Percentiles rank a stretch among this genome's conserved stretches.
Conservation (phyloP, 1,140 invertebrate species). For the Anthonomus grandis region DNA sequence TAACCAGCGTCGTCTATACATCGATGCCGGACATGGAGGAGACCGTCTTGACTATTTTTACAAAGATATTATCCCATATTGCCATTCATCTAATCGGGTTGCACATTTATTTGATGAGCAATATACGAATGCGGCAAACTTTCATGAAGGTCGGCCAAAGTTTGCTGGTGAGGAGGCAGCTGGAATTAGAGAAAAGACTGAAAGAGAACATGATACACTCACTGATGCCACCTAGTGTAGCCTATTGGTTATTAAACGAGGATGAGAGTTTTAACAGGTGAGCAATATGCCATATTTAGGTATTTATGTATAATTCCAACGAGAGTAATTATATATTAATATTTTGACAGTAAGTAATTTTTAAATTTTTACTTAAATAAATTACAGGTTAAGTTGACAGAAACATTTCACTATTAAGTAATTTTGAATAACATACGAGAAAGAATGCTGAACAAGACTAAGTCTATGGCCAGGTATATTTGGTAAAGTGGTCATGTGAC, state of each 20-base stretch:
- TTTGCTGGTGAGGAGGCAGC: slow-evolving; percentile 76
- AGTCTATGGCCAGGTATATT: too few relatives aligned
- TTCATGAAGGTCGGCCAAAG: slow-evolving; percentile 97
- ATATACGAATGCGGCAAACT: slow-evolving; percentile 87
- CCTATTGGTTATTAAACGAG: slow-evolving; percentile 72
- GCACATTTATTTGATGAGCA: slow-evolving; percentile 90
- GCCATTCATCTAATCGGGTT: slow-evolving; percentile 90
- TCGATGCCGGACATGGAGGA: slow-evolving; percentile 39
- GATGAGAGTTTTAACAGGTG: slow-evolving; percentile 42
- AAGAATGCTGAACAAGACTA: too few relatives aligned
- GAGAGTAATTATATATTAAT: too few relatives aligned
- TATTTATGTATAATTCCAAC: too few relatives aligned
- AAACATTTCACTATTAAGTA: too few relatives aligned
- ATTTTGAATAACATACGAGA: too few relatives aligned
- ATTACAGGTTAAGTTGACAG: too few relatives aligned
- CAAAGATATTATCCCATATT: slow-evolving; percentile 69
- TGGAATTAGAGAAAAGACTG: slow-evolving; percentile 85
- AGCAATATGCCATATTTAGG: too few relatives aligned
- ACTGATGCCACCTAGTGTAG: slow-evolving; percentile 92
- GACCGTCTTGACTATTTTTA: slow-evolving; percentile 56
- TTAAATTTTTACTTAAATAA: too few relatives aligned
- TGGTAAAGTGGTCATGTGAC: too few relatives aligned
- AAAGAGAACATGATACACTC: slow-evolving; percentile 98
- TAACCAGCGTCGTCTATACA: slow-evolving; percentile 34
- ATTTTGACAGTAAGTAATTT: too few relatives aligned